Evolutionary conservation across 1,140 invertebrate species (phyloP).

Genomic region (Heterodera schachtii): DNA sequence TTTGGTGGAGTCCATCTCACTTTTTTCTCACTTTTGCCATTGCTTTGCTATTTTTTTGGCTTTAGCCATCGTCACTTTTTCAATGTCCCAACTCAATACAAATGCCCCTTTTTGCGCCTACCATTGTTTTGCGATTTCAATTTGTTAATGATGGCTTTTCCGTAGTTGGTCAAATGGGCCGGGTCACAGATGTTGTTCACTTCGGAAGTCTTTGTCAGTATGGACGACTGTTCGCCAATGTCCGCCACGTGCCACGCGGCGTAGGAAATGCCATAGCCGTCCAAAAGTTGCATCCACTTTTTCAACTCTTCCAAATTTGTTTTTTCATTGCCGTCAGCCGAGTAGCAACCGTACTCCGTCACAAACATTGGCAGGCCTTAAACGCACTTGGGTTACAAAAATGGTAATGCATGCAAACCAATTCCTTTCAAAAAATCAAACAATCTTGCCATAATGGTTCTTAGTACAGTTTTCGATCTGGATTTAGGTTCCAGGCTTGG

Average conservation of each 20-base stretch:
- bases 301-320: neutral
- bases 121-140: conserved; percentile 6
- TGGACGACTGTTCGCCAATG: conserved; percentile 13
- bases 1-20: too few relatives aligned
- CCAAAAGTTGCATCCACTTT: conserved; percentile 13
- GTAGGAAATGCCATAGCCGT: conserved; percentile 11
- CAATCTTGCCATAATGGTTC: too few relatives aligned
- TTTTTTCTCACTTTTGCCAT: too few relatives aligned
- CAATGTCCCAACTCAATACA: too few relatives aligned
- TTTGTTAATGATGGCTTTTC: conserved; percentile 7
- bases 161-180: conserved; percentile 6
- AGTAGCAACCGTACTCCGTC: conserved; percentile 7
- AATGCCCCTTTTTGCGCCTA: neutral
- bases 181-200: neutral
- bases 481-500: too few relatives aligned
- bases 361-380: conserved; percentile 12
- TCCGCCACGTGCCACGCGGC: conserved; percentile 10
- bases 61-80: too few relatives aligned
- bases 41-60: too few relatives aligned
- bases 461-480: too few relatives aligned
- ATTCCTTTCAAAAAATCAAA: neutral
- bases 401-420: neutral
- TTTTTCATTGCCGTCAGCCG: neutral
- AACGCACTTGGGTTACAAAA: neutral
- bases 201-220: neutral